A percentile compares a stretch with the other conserved stretches of the same genome.
Evolutionary conservation across 1,140 invertebrate species (phyloP).

Genomic region (Macrobrachium nipponense): DNA sequence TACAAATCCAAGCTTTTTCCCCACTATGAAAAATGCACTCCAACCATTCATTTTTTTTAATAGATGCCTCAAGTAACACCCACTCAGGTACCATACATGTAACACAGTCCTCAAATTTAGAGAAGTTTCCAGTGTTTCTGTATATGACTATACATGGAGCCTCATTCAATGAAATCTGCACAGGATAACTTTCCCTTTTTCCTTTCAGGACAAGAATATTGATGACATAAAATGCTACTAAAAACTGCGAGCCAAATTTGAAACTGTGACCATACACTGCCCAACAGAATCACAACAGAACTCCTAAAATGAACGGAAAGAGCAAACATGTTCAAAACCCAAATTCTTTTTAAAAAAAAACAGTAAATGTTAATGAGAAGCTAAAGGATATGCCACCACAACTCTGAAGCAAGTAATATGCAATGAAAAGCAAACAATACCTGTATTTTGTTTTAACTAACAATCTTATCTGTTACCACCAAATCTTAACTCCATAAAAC

Average conservation of each 20-base stretch:
- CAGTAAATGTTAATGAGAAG: too few relatives aligned
- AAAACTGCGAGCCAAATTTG: background rate
- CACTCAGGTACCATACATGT: too few relatives aligned
- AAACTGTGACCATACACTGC: background rate
- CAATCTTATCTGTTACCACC: too few relatives aligned
- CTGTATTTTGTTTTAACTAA: too few relatives aligned
- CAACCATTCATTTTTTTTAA: background rate
- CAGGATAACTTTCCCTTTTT: background rate
- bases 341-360: too few relatives aligned
- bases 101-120: constrained; percentile 32
- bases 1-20: background rate
- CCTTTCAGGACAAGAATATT: background rate
- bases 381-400: too few relatives aligned
- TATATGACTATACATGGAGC: constrained; percentile 20
- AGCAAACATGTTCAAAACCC: too few relatives aligned
- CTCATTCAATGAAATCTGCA: constrained; percentile 29
- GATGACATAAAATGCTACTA: background rate
- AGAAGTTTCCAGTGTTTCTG: constrained; percentile 16
- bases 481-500: background rate
- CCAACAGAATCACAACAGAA: background rate
- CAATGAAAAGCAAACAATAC: too few relatives aligned
- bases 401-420: too few relatives aligned
- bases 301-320: too few relatives aligned
- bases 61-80: too few relatives aligned
- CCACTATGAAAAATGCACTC: background rate